Evolutionary conservation across 2,797 vertebrate genomes (phyloP).

Genomic region (Nyctibius grandis): DNA sequence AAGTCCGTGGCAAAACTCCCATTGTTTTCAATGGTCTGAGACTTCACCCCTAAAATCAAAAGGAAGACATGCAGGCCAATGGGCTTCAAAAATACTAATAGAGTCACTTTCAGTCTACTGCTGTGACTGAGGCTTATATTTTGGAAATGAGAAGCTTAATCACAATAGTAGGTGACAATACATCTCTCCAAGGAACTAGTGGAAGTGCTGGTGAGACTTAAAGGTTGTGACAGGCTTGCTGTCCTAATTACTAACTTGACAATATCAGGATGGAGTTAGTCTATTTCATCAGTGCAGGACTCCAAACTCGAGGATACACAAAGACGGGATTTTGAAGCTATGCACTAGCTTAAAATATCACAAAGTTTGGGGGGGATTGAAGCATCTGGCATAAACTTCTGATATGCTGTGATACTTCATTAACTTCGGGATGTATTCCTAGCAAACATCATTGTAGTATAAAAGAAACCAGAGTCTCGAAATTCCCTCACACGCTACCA

Average conservation of each 20-base stretch:
- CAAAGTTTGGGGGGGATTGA: neutral
- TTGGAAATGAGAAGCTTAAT: slow-evolving; percentile 35
- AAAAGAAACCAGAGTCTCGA: neutral
- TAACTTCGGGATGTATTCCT: neutral
- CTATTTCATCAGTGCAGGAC: neutral
- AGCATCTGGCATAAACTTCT: neutral
- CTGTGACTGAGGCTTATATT: neutral
- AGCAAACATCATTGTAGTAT: neutral
- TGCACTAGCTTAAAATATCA: slow-evolving; percentile 10
- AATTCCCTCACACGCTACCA: neutral
- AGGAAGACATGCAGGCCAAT: neutral
- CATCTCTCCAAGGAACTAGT: slow-evolving; percentile 39
- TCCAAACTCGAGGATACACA: neutral
- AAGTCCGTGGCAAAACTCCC: slow-evolving; percentile 17
- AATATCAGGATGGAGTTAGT: slow-evolving; percentile 37
- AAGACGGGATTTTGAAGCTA: neutral
- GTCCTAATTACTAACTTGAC: slow-evolving; percentile 61
- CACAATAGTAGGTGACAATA: slow-evolving; percentile 31
- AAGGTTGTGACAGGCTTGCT: slow-evolving; percentile 61
- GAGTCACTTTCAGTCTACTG: slow-evolving; percentile 8
- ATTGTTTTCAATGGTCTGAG: neutral
- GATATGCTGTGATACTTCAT: neutral
- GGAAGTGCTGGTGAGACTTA: slow-evolving; percentile 41
- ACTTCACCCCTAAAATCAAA: neutral
- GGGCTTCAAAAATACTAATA: neutral